Evolutionary conservation across 2,113 vertebrate genomes (phyloP), one percentile per base, ranked within the genome.

Genomic region (Aegotheles bennettii): DNA sequence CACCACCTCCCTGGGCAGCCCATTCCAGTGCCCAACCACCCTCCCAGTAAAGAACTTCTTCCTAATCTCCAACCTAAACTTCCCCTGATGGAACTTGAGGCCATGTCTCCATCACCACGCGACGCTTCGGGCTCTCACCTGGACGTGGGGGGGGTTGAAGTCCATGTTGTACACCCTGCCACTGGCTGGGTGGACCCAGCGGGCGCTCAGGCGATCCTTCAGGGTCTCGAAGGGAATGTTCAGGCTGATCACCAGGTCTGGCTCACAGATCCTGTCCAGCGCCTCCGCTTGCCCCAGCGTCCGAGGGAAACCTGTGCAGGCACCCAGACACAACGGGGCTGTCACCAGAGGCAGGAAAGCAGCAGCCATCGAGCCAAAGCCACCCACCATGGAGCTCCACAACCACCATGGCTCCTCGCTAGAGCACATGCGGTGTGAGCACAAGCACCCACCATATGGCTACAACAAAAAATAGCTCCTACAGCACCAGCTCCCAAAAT

Each of bases 111-210:
- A 6, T 13, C 35, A 3, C 11, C 1, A n/a, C n/a, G 6, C 0
- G 6, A 33, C 7, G 59, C 57, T 18, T 1, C 1, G 2, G 24
- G 35, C 61, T 25, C 97, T 95, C 74, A 99, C 99, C 84, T 97
- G 98, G 8, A 98, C 96, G 1, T 94, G 98, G 23, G 99, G 99
- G 3, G 99, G 99, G 94, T 99, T 99, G 98, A 99, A 99, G 95
- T 98, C 98, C 98, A 99, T 98, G 97, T 99, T 99, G 97, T 99
- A 99, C 35, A 99, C 99, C 82, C 99, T 98, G 8, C 99, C 99
- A 0, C 99, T 99, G 82, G 93, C 78, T 0, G 97, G 98, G 83
- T 99, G 99, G 87, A 99, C 96, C 99, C 99, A 99, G 76, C 99
- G 98, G 35, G 98, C 98, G 7, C 98, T 99, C 95, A 99, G 98